Percentiles rank a stretch among this genome's conserved stretches.
phyloP scores from a whole-genome alignment of 2,888 invertebrate genomes.

The Nomada fucata region DNA sequence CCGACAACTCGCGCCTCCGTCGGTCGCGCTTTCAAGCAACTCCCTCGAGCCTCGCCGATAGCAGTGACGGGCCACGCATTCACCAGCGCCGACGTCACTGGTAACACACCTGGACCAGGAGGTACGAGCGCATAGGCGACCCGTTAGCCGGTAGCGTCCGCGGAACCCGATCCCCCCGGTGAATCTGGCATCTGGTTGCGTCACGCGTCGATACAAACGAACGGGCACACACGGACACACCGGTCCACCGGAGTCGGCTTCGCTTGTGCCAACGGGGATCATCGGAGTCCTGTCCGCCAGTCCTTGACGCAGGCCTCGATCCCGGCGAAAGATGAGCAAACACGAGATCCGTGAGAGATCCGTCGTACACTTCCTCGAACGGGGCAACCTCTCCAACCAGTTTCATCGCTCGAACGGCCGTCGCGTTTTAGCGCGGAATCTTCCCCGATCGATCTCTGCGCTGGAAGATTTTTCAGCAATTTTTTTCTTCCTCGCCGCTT shows the following conservation, averaged over 20 bases:
- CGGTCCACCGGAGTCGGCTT: neutral
- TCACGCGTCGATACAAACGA: constrained; percentile 63
- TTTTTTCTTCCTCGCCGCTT: neutral
- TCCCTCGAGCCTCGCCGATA: neutral
- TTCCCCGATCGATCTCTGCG: constrained; percentile 38
- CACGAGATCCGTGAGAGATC: constrained; percentile 71
- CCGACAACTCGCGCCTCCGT: constrained; percentile 58
- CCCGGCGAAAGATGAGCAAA: constrained; percentile 68
- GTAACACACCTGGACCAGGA: constrained; percentile 43
- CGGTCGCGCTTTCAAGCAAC: constrained; percentile 40
- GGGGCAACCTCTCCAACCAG: constrained; percentile 33
- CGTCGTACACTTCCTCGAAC: constrained; percentile 58
- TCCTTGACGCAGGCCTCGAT: constrained; percentile 72
- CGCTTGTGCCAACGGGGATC: constrained; percentile 37
- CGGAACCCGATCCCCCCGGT: constrained; percentile 40
- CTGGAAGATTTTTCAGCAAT: constrained; percentile 3
- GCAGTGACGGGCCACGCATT: constrained; percentile 45
- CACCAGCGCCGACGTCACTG: constrained; percentile 64
- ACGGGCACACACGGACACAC: constrained; percentile 35
- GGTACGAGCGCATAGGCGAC: constrained; percentile 46
- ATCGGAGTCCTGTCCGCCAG: constrained; percentile 58
- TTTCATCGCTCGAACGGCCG: constrained; percentile 48
- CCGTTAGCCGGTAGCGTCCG: constrained; percentile 72
- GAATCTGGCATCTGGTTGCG: constrained; percentile 71
- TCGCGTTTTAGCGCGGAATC: constrained; percentile 42